Conservation (phyloP, 2,888 invertebrate genomes). For the Adelphocoris suturalis region DNA sequence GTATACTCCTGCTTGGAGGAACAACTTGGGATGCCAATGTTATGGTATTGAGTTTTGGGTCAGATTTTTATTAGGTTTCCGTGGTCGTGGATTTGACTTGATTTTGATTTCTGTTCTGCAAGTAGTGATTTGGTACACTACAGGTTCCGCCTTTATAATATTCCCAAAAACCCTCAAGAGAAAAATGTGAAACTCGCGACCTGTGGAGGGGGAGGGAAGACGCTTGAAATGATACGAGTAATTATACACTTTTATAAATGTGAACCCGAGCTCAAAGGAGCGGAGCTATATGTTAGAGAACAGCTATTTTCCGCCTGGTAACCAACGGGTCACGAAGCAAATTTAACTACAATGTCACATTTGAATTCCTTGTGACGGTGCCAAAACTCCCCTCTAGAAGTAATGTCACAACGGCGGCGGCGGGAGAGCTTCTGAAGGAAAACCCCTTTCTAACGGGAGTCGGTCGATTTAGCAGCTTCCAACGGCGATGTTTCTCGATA, state of each 20-base stretch:
- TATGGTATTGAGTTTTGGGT: too few species aligned
- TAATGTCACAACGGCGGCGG: constrained; percentile 56
- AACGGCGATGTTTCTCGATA: neutral
- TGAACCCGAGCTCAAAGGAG: constrained; percentile 51
- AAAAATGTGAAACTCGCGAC: neutral
- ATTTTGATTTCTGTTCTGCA: too few species aligned
- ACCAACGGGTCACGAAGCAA: constrained; percentile 67
- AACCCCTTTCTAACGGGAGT: constrained; percentile 21
- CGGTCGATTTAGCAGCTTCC: constrained; percentile 40
- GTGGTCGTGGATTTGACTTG: too few species aligned
- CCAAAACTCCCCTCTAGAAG: constrained; percentile 58
- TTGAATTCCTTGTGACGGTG: constrained; percentile 63
- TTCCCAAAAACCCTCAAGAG: neutral
- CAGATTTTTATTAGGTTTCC: too few species aligned
- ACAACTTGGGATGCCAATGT: too few species aligned
- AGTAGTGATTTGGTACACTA: too few species aligned
- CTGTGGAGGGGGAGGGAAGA: neutral
- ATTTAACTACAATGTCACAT: constrained; percentile 70
- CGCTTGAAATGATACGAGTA: constrained; percentile 14
- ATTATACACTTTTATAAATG: constrained; percentile 46
- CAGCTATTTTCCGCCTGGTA: constrained; percentile 66
- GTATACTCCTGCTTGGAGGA: too few species aligned
- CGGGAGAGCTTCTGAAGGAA: constrained; percentile 12
- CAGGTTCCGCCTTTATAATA: neutral
- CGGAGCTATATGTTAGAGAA: constrained; percentile 58